Evolutionary conservation across 2,113 vertebrate genomes (phyloP).

Genomic region (Aspidoscelis tigris): DNA sequence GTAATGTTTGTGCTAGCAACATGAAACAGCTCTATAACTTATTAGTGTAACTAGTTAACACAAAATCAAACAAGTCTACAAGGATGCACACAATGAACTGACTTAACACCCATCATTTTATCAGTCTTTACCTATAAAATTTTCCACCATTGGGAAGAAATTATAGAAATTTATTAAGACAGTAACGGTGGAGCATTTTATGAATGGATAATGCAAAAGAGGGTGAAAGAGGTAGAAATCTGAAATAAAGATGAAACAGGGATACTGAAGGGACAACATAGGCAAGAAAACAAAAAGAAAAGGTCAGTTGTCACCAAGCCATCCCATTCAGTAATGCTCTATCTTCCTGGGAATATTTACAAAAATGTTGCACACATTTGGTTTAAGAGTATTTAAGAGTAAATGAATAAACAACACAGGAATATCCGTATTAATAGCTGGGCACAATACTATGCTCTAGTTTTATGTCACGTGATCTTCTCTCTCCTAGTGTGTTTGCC

Average conservation of each 20-base stretch:
- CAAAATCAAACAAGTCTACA: not conserved
- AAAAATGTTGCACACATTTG: no score
- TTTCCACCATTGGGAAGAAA: not conserved
- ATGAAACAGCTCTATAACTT: conserved; percentile 3
- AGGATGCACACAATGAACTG: not conserved
- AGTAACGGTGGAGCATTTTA: not conserved
- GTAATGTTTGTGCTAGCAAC: not conserved
- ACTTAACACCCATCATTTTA: not conserved
- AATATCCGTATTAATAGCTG: no score
- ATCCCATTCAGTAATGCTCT: no score
- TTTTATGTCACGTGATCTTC: no score
- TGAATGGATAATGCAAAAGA: not conserved
- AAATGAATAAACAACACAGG: no score
- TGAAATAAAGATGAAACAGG: not conserved
- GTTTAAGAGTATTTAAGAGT: no score
- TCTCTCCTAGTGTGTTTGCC: no score
- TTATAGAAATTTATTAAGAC: not conserved
- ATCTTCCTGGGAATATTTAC: no score
- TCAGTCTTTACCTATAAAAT: not conserved
- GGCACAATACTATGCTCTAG: no score
- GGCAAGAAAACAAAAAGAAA: no score
- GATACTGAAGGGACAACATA: no score
- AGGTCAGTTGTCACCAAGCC: no score
- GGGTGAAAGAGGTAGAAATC: not conserved
- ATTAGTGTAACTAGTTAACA: not conserved